Conservation (phyloP, 2,113 vertebrate genomes). For the Panthera uncia region DNA sequence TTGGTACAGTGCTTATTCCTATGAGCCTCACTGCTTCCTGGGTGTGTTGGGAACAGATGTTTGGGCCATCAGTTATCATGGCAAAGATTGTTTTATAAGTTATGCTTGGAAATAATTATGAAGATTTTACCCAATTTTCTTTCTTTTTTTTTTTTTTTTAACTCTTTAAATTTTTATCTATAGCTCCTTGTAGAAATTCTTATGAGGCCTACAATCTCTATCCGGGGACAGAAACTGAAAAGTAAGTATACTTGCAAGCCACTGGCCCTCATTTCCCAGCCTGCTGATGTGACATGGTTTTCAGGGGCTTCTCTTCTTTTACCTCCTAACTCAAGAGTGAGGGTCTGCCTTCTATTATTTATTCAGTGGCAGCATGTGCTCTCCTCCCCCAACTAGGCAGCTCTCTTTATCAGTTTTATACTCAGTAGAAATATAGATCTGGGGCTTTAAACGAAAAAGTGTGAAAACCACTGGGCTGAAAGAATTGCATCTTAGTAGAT, state of each 20-base stretch:
- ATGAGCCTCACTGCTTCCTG: not conserved
- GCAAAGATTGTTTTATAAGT: slow-evolving; percentile 45
- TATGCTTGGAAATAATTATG: slow-evolving; percentile 61
- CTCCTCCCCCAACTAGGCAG: not conserved
- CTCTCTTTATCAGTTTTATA: not conserved
- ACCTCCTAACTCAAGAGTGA: not conserved
- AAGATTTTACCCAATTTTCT: slow-evolving; percentile 58
- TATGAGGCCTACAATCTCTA: slow-evolving; percentile 97
- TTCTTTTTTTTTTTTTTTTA: slow-evolving; percentile 11
- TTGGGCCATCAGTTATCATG: not conserved
- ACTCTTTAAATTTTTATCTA: slow-evolving; percentile 11
- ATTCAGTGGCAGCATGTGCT: not conserved
- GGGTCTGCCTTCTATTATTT: not conserved
- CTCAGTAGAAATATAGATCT: not conserved
- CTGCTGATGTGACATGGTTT: not conserved
- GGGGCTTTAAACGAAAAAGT: slow-evolving; percentile 22
- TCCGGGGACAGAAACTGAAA: slow-evolving; percentile 96
- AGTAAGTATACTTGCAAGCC: slow-evolving; percentile 86
- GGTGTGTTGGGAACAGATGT: not conserved
- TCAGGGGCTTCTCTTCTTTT: not conserved
- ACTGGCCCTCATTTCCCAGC: not conserved
- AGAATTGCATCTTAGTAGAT: slow-evolving; percentile 4
- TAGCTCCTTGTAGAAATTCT: slow-evolving; percentile 98
- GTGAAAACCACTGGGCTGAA: not conserved
- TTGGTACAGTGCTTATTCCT: not conserved